Evolutionary conservation across 2,888 invertebrate genomes (phyloP), one percentile per base, ranked within the genome.

Genomic region (Tridacna gigas): DNA sequence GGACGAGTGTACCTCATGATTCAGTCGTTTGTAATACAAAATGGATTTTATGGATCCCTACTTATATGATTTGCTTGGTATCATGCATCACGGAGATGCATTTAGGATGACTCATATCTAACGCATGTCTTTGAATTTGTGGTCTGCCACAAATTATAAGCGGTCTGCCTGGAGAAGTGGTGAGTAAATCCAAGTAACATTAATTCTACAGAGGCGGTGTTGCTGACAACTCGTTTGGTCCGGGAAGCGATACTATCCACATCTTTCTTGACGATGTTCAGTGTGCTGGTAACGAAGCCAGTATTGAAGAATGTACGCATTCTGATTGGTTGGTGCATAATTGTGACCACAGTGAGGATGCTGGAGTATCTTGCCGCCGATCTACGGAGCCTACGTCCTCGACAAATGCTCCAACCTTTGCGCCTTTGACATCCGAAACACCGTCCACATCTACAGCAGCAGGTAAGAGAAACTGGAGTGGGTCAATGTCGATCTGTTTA

Each of bases 321-420:
- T 28, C 79, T 67, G 89, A 88, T n/a, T 86, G 85, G 84, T 83
- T 86, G 56, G 76, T 51, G 3, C 88, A 88, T 71, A 80, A 91
- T 83, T 92, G 92, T 79, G 78, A 63, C 11, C 89, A 90, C 66
- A 74, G 51, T 0, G 91, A 91, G 61, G 89, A 91, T 79, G 92
- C 90, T 12, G 90, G 92, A 1, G 92, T 91, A 3, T 37, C 83
- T 25, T 92, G 92, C 76, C 26, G 45, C 9, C 26, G 4, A 25
- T 18, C 56, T 15, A 48, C 45, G 28, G 18, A 45, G 47, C 12
- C 69, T 4, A 20, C 26, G 18, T 20, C 22, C 3, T 1, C 47
- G 69, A 69, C 69, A 7, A 5, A 20, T 2, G 7, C 7, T 37
- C 37, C 37, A 37, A 37, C 37, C 3, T 37, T 37, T 2, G 7